phyloP scores from a whole-genome alignment of 2,797 vertebrate genomes.

The Arctocebus calabarensis region DNA sequence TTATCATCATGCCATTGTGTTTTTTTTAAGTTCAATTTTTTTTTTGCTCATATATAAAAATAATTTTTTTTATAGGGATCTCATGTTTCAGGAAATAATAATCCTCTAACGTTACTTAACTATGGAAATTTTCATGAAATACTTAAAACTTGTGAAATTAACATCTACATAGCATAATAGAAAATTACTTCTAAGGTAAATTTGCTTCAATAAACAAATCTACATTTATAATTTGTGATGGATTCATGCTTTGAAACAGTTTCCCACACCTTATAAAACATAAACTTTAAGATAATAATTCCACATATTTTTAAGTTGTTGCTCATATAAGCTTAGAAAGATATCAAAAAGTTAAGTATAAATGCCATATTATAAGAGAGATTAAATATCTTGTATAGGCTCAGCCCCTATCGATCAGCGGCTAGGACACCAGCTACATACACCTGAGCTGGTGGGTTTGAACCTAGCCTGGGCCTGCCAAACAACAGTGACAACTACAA shows the following conservation, averaged over 20 bases:
- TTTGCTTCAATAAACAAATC: background rate
- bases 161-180: background rate
- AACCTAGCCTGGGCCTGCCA: too few relatives aligned
- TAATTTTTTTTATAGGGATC: background rate
- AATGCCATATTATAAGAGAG: background rate
- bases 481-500: too few relatives aligned
- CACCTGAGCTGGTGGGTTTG: too few relatives aligned
- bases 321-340: background rate
- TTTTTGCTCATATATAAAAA: background rate
- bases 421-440: too few relatives aligned
- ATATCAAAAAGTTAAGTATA: background rate
- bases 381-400: background rate
- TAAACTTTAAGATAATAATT: background rate
- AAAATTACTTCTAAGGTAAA: background rate
- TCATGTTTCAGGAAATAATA: conserved; percentile 18
- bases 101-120: background rate
- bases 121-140: background rate
- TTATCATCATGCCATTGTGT: background rate
- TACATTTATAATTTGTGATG: background rate
- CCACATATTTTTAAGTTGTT: background rate
- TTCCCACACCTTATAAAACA: background rate
- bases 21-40: background rate
- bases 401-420: too few relatives aligned
- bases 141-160: background rate
- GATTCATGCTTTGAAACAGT: background rate